Evolutionary conservation across 2,113 vertebrate species (phyloP).

Genomic region (Lepus timidus): DNA sequence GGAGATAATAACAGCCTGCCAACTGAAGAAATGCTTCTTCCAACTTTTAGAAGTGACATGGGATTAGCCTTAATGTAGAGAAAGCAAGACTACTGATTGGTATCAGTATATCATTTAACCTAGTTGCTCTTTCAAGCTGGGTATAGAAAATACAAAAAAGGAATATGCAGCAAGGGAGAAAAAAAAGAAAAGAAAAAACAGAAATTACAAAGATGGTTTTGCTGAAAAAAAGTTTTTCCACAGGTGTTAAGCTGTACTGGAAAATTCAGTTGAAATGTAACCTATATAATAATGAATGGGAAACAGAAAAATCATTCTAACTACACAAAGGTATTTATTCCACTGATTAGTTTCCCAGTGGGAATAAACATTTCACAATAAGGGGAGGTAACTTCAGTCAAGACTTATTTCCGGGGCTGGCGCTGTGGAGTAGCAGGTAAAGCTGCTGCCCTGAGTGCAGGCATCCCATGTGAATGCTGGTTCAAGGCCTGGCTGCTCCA

Average conservation of each 20-base stretch:
- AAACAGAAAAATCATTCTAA: slow-evolving; percentile 14
- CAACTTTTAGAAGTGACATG: not conserved
- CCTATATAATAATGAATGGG: not conserved
- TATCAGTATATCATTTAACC: not conserved
- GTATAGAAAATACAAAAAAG: not conserved
- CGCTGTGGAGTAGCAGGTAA: too few relatives aligned
- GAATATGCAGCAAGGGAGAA: not conserved
- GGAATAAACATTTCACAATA: slow-evolving; percentile 21
- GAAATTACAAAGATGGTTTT: slow-evolving; percentile 16
- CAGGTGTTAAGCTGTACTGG: not conserved
- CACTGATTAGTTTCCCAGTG: not conserved
- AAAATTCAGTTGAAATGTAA: not conserved
- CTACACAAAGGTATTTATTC: not conserved
- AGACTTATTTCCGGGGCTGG: too few relatives aligned
- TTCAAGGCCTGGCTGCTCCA: too few relatives aligned
- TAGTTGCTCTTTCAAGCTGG: not conserved
- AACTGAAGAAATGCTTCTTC: not conserved
- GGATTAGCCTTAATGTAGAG: not conserved
- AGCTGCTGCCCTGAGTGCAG: too few relatives aligned
- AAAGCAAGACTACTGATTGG: not conserved
- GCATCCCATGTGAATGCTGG: too few relatives aligned
- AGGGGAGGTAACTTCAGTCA: not conserved
- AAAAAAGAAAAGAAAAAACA: not conserved
- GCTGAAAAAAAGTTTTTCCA: not conserved
- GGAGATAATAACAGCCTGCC: not conserved